phyloP scores from a whole-genome alignment of 2,113 vertebrate genomes.

The Coptodon rendalli region DNA sequence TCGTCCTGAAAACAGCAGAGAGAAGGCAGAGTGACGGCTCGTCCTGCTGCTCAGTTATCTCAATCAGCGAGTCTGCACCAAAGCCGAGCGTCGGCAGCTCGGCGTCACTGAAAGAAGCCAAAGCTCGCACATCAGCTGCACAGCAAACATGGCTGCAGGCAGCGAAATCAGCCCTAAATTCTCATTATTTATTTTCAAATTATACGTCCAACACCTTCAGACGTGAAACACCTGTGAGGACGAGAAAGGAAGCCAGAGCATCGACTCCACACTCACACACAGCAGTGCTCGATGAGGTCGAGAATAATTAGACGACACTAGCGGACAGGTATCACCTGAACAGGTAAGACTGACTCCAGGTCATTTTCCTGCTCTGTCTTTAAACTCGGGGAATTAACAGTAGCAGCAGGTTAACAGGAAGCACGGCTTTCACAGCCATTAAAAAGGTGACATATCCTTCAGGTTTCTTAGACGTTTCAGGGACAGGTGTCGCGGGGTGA shows the following conservation, averaged over 20 bases:
- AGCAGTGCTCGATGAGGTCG: neutral
- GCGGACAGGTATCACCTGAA: neutral
- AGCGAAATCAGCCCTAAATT: neutral
- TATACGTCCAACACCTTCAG: neutral
- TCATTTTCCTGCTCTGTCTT: neutral
- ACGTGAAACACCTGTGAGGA: neutral
- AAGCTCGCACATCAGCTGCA: neutral
- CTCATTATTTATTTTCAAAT: neutral
- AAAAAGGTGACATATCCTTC: accelerated
- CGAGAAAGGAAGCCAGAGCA: neutral
- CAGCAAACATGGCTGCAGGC: neutral
- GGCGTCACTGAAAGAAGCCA: neutral
- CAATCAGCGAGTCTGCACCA: neutral
- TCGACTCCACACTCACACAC: accelerated
- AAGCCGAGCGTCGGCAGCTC: neutral
- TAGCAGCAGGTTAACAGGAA: neutral
- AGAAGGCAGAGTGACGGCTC: neutral
- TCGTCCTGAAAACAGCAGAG: neutral
- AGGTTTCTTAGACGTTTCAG: accelerated
- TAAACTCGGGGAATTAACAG: neutral
- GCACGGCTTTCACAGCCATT: accelerated
- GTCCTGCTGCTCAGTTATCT: accelerated
- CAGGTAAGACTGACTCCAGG: neutral
- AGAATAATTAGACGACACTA: neutral
- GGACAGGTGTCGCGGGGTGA: accelerated